Conservation (phyloP, 2,888 invertebrate genomes). For the Corbicula japonica region DNA sequence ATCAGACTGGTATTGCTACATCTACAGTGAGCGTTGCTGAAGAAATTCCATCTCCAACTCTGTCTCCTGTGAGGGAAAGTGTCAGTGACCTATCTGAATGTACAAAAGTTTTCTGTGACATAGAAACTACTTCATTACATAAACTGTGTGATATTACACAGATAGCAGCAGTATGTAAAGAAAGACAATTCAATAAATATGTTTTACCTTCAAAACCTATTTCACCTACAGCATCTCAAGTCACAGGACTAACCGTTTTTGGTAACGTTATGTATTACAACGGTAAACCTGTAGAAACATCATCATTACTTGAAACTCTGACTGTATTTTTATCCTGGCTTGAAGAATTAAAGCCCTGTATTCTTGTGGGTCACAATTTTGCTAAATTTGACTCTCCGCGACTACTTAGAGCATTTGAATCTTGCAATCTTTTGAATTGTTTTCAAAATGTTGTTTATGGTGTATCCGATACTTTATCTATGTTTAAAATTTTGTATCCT, state of each 20-base stretch:
- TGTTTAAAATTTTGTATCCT: constrained; percentile 36
- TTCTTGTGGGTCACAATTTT: constrained; percentile 48
- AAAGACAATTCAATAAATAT: constrained; percentile 29
- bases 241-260: constrained; percentile 9
- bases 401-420: constrained; percentile 17
- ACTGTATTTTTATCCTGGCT: constrained; percentile 20
- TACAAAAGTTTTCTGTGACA: constrained; percentile 36
- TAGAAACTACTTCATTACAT: constrained; percentile 42
- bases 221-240: constrained; percentile 34
- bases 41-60: constrained; percentile 12
- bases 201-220: constrained; percentile 35
- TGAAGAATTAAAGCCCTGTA: neutral
- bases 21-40: constrained; percentile 1
- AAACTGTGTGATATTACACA: constrained; percentile 45
- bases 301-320: constrained; percentile 12
- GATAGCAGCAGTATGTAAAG: constrained; percentile 35
- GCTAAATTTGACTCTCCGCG: constrained; percentile 45
- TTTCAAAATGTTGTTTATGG: constrained; percentile 23
- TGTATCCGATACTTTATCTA: constrained; percentile 21
- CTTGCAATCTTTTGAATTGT: neutral
- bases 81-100: neutral
- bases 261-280: neutral
- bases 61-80: neutral
- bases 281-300: constrained; percentile 3
- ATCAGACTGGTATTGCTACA: constrained; percentile 27